A percentile compares a stretch with the other conserved stretches of the same genome.
phyloP scores from a whole-genome alignment of 1,140 invertebrate species.

The Nilaparvata lugens region DNA sequence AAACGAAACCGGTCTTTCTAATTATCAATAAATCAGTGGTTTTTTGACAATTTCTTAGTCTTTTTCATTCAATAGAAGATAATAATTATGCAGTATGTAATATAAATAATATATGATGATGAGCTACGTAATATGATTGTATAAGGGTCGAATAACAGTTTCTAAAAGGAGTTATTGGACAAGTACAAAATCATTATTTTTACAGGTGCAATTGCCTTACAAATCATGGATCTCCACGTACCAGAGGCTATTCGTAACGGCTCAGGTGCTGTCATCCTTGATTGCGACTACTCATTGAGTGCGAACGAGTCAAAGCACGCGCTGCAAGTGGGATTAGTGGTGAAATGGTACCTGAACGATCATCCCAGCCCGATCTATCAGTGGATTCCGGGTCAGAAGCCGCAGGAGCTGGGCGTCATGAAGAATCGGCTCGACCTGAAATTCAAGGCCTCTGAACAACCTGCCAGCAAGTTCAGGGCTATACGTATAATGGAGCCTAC shows the following conservation, averaged over 20 bases:
- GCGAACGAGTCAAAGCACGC: conserved; percentile 31
- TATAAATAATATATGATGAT: too few species aligned
- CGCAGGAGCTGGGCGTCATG: conserved; percentile 41
- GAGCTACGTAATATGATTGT: too few species aligned
- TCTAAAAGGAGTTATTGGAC: too few species aligned
- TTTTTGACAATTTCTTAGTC: too few species aligned
- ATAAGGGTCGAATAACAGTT: too few species aligned
- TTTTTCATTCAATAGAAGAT: too few species aligned
- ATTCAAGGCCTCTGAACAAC: conserved; percentile 52
- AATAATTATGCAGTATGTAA: too few species aligned
- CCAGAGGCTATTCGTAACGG: conserved; percentile 57
- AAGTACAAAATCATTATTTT: conserved; percentile 26
- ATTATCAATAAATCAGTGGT: too few species aligned
- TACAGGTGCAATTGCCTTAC: conserved; percentile 26
- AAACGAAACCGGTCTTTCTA: too few species aligned
- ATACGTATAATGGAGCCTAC: conserved; percentile 55
- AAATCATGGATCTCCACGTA: conserved; percentile 54
- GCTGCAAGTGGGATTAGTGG: conserved; percentile 46
- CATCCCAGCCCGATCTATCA: conserved; percentile 57
- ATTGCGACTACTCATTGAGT: conserved; percentile 62
- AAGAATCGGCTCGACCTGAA: conserved; percentile 55
- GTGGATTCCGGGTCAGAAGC: conserved; percentile 53
- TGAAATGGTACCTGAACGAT: conserved; percentile 67
- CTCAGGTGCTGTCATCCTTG: conserved; percentile 52
- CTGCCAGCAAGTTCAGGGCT: conserved; percentile 55